These are phyloP conservation scores for Epinotia bilunana DNA, from an alignment of 2,888 invertebrate species.

Conservation along the genomic window DNA sequence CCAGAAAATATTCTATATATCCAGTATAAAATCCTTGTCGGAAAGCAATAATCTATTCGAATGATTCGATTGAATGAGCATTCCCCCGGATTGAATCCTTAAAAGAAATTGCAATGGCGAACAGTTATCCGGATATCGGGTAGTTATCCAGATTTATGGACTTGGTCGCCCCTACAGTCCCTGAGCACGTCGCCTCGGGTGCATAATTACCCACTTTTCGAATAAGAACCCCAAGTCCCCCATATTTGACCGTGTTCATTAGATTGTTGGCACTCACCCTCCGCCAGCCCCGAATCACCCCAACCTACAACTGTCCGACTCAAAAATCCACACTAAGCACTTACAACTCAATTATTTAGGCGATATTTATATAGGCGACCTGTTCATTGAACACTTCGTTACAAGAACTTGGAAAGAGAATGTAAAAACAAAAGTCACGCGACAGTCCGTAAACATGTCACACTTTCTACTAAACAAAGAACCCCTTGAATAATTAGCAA, in stretches of 20 bases:
- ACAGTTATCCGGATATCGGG: slow-evolving; percentile 49
- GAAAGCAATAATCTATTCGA: slow-evolving; percentile 31
- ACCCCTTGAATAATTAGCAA: slow-evolving; percentile 50
- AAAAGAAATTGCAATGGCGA: slow-evolving; percentile 35
- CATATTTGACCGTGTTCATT: slow-evolving; percentile 60
- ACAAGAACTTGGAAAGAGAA: slow-evolving; percentile 14
- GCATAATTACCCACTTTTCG: slow-evolving; percentile 65
- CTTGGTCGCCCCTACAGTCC: slow-evolving; percentile 53
- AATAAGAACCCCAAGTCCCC: slow-evolving; percentile 53
- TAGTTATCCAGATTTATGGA: slow-evolving; percentile 73
- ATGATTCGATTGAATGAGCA: slow-evolving; percentile 32
- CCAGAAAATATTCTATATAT: background rate
- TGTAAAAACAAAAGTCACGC: slow-evolving; percentile 3
- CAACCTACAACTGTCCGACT: slow-evolving; percentile 21
- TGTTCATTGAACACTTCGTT: background rate
- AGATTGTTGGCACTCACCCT: slow-evolving; percentile 65
- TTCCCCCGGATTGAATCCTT: slow-evolving; percentile 27
- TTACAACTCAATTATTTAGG: slow-evolving; percentile 32
- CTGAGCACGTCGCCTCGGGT: slow-evolving; percentile 58
- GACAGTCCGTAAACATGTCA: slow-evolving; percentile 15
- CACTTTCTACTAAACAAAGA: slow-evolving; percentile 58
- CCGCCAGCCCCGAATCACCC: slow-evolving; percentile 32
- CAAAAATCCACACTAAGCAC: slow-evolving; percentile 25
- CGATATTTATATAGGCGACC: background rate
- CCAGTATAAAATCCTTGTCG: slow-evolving; percentile 1